Conservation (phyloP, 37 sponge, comb jelly and placozoan species). For the Cliona cf. orientalis region DNA sequence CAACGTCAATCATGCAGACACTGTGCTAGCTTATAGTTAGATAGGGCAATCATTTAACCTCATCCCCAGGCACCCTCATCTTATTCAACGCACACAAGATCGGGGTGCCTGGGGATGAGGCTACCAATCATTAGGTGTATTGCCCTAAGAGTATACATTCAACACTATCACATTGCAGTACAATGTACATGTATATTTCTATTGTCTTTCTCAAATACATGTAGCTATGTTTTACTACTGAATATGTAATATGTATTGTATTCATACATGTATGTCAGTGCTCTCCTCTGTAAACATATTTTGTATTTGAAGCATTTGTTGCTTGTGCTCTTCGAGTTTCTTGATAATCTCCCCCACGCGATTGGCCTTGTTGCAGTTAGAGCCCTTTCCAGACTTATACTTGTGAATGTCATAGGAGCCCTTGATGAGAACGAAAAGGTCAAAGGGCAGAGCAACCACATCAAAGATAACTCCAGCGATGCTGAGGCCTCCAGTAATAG, state of each 20-base stretch:
- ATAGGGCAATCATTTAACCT: too few species aligned
- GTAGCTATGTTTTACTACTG: neutral
- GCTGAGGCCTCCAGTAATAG: neutral
- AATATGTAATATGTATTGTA: neutral
- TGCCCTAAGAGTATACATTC: too few species aligned
- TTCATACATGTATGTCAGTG: too few species aligned
- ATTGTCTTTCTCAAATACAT: too few species aligned
- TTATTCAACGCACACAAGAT: too few species aligned
- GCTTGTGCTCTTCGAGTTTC: slow-evolving; percentile 1
- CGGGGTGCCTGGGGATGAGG: too few species aligned
- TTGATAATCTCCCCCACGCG: neutral
- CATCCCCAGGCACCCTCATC: too few species aligned
- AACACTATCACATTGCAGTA: too few species aligned
- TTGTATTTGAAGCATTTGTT: neutral
- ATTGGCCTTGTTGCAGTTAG: slow-evolving; percentile 20
- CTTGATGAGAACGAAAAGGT: neutral
- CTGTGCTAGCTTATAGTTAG: too few species aligned
- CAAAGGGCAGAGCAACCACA: slow-evolving; percentile 11
- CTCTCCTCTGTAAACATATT: neutral
- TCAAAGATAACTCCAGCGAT: slow-evolving; percentile 16
- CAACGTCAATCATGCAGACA: too few species aligned
- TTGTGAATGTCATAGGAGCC: slow-evolving; percentile 13
- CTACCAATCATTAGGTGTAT: too few species aligned
- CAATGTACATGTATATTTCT: neutral
- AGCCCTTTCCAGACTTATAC: slow-evolving; percentile 2